Conservation (phyloP, 2,888 invertebrate species). For the Temnothorax rugatulus region DNA sequence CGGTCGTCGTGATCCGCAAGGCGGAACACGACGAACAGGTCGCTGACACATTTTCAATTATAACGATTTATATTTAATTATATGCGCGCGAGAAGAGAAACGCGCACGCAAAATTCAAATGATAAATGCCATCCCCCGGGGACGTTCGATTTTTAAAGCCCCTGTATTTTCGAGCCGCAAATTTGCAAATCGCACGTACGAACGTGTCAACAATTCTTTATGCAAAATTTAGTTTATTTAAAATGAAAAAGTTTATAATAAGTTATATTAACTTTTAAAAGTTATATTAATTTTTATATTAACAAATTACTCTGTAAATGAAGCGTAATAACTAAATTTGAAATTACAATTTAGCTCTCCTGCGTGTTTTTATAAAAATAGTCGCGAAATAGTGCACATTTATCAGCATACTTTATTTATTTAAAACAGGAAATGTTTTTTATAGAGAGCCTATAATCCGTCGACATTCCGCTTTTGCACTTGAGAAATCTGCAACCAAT, state of each 20-base stretch:
- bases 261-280: not conserved
- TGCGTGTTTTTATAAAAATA: not conserved
- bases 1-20: not conserved
- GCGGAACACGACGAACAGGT: conserved; percentile 1
- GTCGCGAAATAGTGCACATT: not conserved
- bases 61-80: not conserved
- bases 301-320: conserved; percentile 12
- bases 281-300: not conserved
- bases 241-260: not conserved
- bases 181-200: not conserved
- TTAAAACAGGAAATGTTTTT: conserved; percentile 22
- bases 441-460: not conserved
- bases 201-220: not conserved
- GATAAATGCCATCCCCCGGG: not conserved
- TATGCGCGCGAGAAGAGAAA: not conserved
- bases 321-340: conserved; percentile 4
- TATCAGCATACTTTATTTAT: not conserved
- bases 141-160: not conserved
- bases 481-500: not conserved
- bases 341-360: conserved; percentile 9
- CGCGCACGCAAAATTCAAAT: not conserved
- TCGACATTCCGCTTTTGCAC: not conserved
- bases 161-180: not conserved
- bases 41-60: conserved; percentile 34
- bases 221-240: not conserved